phyloP scores from a whole-genome alignment of 2,113 vertebrate species.

The Lycaon pictus region DNA sequence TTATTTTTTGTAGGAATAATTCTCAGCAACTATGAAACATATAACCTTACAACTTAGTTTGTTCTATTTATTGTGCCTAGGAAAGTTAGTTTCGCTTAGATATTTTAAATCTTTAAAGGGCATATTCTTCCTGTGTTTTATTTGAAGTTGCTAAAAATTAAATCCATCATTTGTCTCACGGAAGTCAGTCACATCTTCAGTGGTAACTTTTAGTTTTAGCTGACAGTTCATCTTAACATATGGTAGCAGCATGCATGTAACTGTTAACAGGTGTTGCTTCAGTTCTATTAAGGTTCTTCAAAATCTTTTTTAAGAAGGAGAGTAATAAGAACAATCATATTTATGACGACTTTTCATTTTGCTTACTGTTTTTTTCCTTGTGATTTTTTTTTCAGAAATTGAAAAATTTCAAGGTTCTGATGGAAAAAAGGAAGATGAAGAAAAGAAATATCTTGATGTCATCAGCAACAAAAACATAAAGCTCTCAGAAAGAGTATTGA shows the following conservation, averaged over 20 bases:
- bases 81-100: background rate
- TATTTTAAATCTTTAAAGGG: background rate
- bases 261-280: background rate
- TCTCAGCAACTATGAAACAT: background rate
- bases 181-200: background rate
- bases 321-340: background rate
- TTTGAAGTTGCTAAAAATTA: background rate
- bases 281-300: background rate
- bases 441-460: conserved; percentile 98
- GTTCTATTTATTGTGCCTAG: background rate
- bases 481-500: conserved; percentile 97
- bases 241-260: background rate
- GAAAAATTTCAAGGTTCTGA: conserved; percentile 96
- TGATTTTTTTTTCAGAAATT: conserved; percentile 92
- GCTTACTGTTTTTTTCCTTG: conserved; percentile 67
- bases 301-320: background rate
- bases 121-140: background rate
- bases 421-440: conserved; percentile 95
- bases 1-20: conserved; percentile 28
- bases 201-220: background rate
- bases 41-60: background rate
- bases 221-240: background rate
- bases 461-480: conserved; percentile 99
- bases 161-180: background rate
- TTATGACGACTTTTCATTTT: background rate